phyloP scores from a whole-genome alignment of 2,888 invertebrate genomes.

The Leptothorax acervorum region DNA sequence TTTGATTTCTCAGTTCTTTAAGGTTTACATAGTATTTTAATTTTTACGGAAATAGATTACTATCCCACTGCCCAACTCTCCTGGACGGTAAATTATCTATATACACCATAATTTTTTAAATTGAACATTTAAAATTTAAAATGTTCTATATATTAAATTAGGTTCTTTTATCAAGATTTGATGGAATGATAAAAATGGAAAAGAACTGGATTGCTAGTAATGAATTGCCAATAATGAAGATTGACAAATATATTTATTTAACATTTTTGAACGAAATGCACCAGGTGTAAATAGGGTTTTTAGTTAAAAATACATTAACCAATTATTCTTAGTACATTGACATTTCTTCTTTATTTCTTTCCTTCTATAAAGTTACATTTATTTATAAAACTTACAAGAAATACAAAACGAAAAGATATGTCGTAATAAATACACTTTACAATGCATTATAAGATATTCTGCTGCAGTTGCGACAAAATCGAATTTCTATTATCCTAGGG shows the following conservation, averaged over 20 bases:
- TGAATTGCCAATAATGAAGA: neutral
- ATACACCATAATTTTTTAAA: neutral
- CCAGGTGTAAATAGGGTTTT: neutral
- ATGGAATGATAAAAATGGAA: neutral
- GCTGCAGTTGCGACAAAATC: neutral
- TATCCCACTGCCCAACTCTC: neutral
- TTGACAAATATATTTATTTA: neutral
- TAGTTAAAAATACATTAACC: neutral
- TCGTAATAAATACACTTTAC: neutral
- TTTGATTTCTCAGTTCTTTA: neutral
- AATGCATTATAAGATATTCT: neutral
- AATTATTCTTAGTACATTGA: neutral
- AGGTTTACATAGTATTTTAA: neutral
- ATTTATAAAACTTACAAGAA: neutral
- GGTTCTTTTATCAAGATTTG: neutral
- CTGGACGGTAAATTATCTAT: neutral
- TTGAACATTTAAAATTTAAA: conserved; percentile 10
- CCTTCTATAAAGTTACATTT: neutral
- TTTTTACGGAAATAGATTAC: neutral
- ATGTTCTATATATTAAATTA: neutral
- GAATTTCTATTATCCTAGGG: neutral
- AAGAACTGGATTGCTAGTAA: neutral
- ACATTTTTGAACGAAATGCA: neutral
- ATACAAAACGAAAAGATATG: neutral
- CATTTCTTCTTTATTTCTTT: neutral